Evolutionary conservation across 2,888 invertebrate species (phyloP), one percentile per base, ranked within the genome.

Genomic region (Malthinus seriepunctatus): DNA sequence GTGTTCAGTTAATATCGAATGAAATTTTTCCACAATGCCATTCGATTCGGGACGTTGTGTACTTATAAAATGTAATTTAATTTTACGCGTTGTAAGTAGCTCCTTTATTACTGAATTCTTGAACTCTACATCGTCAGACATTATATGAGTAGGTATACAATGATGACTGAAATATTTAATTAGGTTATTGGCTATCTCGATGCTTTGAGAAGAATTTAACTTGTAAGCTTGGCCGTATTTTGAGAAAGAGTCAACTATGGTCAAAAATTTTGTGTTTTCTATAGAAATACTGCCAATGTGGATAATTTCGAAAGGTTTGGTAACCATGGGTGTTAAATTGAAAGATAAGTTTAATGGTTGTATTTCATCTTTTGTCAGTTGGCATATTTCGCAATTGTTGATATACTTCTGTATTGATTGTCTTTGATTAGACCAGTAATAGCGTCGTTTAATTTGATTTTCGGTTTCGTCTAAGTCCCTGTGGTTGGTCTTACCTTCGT

Each of bases 401-500:
- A 12, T 12, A 8, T 9, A 42, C 8, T 34, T 34, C n/a, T 9
- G 8, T 34, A 34, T 34, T 8, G 8, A 8, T 9, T 8, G 8
- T 9, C n/a, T 34, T 34, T 9, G 8, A 34, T 34, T 34, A 9
- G 8, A 9, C 34, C 34, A 34, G n/a, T 34, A 34, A 34, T 34
- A 34, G n/a, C 8, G 9, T 34, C 34, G 8, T 34, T 34, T 34
- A 8, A 34, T 9, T 8, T 34, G 34, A 9, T 34, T n/a, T 8
- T 8, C n/a, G 8, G 34, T 34, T 34, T 42, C 42, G 6, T 12
- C 8, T 10, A 45, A 31, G 8, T 32, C 45, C n/a, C 45, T 8
- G 32, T 45, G 45, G 32, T 45, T 45, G n/a, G 8, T 45, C 32
- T 45, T 45, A 8, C 45, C 45, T 15, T 31, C 23, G n/a, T 45